A percentile compares a stretch with the other conserved stretches of the same genome.
Evolutionary conservation across 2,888 invertebrate genomes (phyloP).

Genomic region (Gandaritis pyraliata): DNA sequence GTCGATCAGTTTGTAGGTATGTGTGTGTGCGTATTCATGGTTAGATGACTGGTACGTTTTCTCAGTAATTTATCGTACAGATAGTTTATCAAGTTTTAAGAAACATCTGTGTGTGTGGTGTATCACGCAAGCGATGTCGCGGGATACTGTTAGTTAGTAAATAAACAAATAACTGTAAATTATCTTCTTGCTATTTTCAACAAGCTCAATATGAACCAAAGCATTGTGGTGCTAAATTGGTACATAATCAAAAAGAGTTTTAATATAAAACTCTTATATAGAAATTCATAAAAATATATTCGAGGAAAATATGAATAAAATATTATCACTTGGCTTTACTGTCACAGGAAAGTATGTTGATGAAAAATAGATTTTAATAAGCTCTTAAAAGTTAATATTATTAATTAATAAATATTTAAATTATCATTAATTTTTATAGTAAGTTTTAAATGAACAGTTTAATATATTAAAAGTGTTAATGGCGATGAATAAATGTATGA

Average conservation of each 20-base stretch:
- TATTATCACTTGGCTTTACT: slow-evolving; percentile 37
- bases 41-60: too few relatives aligned
- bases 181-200: slow-evolving; percentile 1
- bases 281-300: slow-evolving; percentile 18
- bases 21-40: not conserved
- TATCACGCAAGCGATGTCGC: not conserved
- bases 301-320: slow-evolving; percentile 7
- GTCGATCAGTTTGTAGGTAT: not conserved
- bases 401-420: slow-evolving; percentile 45
- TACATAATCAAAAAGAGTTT: slow-evolving; percentile 36
- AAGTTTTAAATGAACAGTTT: slow-evolving; percentile 42
- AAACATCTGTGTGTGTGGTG: not conserved
- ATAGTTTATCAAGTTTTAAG: not conserved
- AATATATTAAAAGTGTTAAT: slow-evolving; percentile 42
- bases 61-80: too few relatives aligned
- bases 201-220: slow-evolving; percentile 30
- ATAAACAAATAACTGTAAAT: too few relatives aligned
- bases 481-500: slow-evolving; percentile 36
- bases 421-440: slow-evolving; percentile 44
- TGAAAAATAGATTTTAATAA: slow-evolving; percentile 45
- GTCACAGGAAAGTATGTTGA: slow-evolving; percentile 47
- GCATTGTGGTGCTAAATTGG: slow-evolving; percentile 51
- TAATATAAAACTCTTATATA: slow-evolving; percentile 37
- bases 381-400: slow-evolving; percentile 47
- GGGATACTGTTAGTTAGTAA: not conserved